Base-by-base conservation (phyloP, 2,888 invertebrate genomes). In the Helobdella robusta region DNA sequence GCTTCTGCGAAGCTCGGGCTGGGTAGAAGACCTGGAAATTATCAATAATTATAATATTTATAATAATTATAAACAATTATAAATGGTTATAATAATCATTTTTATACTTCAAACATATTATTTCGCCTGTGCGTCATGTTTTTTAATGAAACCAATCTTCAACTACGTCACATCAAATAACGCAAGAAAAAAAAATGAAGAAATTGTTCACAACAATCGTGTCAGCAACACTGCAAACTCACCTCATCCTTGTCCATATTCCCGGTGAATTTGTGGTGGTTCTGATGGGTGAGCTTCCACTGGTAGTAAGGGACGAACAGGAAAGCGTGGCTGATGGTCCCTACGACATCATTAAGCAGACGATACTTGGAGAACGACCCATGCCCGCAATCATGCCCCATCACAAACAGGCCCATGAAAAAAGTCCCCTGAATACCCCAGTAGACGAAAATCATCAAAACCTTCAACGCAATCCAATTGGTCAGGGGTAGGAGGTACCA, bases 331-430 rank as follows among this genome's bases (percentile, higher is more conserved):
- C 71, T 68, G 20, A 75, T 30, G 3, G 72, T 74, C 2, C 77
- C 77, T 15, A 74, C 66, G 15, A 74, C 52, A 58, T 75, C 74
- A 64, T 77, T 76, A 48, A 77, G 61, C 36, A 72, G 54, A 18
- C 67, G 67, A 65, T 72, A 69, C 60, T 70, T 70, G 15, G 75
- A 75, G 69, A 76, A 77, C 1, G 76, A 76, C 2, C 73, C 73
- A 66, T 77, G 77, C 0, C 76, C 75, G 63, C 76, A 75, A 66
- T 77, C 76, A 61, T 77, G 77, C 20, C 77, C 77, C 2, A 75
- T 63, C 1, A 76, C 76, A 68, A 77, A 77, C 11, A 77, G 20
- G 0, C 73, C 74, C 28, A 74, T 75, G 63, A 76, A 74, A 35
- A 76, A 60, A 1, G 76, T 76, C 28, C 77, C 77, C 67, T 76